A percentile compares a stretch with the other conserved stretches of the same genome.
Evolutionary conservation across 2,888 invertebrate species (phyloP).

Genomic region (Saturnia pavonia): DNA sequence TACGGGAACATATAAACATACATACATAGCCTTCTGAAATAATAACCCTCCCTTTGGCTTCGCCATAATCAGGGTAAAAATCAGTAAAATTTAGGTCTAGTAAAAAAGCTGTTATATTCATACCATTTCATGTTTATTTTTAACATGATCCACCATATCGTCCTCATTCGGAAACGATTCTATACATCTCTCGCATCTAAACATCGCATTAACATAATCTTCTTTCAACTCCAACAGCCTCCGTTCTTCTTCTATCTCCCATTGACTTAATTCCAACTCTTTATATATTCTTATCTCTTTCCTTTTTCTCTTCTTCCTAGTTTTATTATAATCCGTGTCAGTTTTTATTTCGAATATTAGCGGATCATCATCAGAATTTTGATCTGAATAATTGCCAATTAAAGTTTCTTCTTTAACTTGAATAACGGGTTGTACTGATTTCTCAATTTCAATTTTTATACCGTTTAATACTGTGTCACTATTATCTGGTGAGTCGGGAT

Average conservation of each 20-base stretch:
- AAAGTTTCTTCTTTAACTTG: conserved; percentile 32
- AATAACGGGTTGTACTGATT: neutral
- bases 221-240: conserved; percentile 42
- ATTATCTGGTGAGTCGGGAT: neutral
- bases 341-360: conserved; percentile 36
- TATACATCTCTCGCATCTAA: conserved; percentile 61
- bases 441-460: conserved; percentile 2
- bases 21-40: too few relatives aligned
- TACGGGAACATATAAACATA: too few relatives aligned
- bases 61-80: too few relatives aligned
- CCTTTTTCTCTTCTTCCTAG: conserved; percentile 12
- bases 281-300: conserved; percentile 36
- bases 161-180: conserved; percentile 62
- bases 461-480: neutral
- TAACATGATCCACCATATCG: conserved; percentile 61
- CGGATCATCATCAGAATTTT: conserved; percentile 34
- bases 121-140: conserved; percentile 62
- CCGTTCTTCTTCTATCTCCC: conserved; percentile 59
- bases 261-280: conserved; percentile 49
- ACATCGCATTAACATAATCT: conserved; percentile 66
- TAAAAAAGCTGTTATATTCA: conserved; percentile 29
- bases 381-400: conserved; percentile 29
- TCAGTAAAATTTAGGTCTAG: neutral
- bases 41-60: too few relatives aligned
- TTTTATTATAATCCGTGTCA: conserved; percentile 22